Conservation (phyloP, 1,140 invertebrate species). For the Mesaphorura yosii region DNA sequence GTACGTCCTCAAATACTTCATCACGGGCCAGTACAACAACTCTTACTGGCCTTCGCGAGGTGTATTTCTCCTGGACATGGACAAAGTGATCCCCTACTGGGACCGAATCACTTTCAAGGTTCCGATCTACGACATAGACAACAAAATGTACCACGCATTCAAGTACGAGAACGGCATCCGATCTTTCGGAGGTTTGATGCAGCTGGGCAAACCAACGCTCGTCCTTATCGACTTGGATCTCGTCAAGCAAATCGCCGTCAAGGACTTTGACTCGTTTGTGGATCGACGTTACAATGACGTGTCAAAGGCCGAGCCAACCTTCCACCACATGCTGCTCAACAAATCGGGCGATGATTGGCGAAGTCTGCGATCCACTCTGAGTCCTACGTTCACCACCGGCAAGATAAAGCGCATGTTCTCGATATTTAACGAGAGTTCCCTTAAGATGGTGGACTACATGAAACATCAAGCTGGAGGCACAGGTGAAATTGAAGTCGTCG, state of each 20-base stretch:
- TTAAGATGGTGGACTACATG: slow-evolving; percentile 1
- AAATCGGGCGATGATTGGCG: slow-evolving; percentile 12
- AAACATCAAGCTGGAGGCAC: background rate
- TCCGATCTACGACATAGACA: no score
- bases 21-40: no score
- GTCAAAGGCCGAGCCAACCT: background rate
- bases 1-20: no score
- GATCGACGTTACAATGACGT: background rate
- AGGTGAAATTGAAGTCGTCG: slow-evolving; percentile 8
- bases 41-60: no score
- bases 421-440: background rate
- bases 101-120: no score
- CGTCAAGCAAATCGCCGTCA: slow-evolving; percentile 42
- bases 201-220: no score
- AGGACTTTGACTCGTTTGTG: slow-evolving; percentile 45
- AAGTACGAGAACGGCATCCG: no score
- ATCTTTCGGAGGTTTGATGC: no score
- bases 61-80: no score
- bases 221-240: slow-evolving; percentile 38
- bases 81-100: no score
- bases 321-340: slow-evolving; percentile 9
- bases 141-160: no score
- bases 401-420: slow-evolving; percentile 10
- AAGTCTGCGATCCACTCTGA: slow-evolving; percentile 3
- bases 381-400: slow-evolving; percentile 7